A percentile compares a stretch with the other conserved stretches of the same genome.
Conservation (phyloP, 2,797 vertebrate genomes). For the Capromys pilorides region DNA sequence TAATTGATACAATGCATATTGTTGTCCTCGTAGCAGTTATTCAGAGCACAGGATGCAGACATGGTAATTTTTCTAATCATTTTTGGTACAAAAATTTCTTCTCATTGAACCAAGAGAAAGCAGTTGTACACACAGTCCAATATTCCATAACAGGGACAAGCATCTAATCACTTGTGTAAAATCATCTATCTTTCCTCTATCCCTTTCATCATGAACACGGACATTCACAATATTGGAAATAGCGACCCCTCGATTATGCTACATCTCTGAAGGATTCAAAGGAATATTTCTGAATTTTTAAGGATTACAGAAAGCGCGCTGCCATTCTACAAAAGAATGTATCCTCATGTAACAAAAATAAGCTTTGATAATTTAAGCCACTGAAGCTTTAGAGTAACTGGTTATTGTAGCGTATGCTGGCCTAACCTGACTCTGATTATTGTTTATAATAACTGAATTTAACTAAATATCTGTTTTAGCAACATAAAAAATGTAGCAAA, state of each 20-base stretch:
- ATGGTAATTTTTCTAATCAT: no score
- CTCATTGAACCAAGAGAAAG: no score
- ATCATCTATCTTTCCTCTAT: background rate
- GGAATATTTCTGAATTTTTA: slow-evolving; percentile 23
- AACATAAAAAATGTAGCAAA: slow-evolving; percentile 52
- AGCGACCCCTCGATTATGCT: background rate
- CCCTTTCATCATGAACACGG: background rate
- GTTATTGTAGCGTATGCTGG: background rate
- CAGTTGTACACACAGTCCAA: no score
- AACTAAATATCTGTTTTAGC: background rate
- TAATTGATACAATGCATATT: no score
- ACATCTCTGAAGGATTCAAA: slow-evolving; percentile 2
- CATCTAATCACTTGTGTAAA: background rate
- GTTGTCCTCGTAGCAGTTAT: no score
- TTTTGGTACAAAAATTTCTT: no score
- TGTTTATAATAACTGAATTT: slow-evolving; percentile 28
- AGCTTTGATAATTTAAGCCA: slow-evolving; percentile 43
- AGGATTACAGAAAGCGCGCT: slow-evolving; percentile 7
- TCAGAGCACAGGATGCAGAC: no score
- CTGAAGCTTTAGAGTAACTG: slow-evolving; percentile 22
- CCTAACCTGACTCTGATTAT: background rate
- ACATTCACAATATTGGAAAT: background rate
- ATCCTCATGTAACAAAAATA: background rate
- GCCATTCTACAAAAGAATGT: background rate
- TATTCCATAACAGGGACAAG: background rate